phyloP scores from a whole-genome alignment of 2,888 invertebrate species.

The Polydrusus cervinus region DNA sequence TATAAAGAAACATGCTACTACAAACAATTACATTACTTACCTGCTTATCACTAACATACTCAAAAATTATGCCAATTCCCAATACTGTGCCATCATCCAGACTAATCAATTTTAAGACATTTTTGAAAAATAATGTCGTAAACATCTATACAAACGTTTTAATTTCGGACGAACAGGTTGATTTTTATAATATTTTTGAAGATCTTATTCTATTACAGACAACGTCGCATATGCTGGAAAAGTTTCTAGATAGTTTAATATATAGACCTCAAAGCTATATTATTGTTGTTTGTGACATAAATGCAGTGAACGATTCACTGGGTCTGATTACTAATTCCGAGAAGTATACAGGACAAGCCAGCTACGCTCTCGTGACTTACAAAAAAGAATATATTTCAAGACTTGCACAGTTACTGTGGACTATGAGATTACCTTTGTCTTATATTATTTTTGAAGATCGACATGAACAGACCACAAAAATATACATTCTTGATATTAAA shows the following conservation, averaged over 20 bases:
- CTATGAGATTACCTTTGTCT: constrained; percentile 24
- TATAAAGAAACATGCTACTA: background rate
- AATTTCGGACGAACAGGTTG: background rate
- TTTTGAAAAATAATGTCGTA: background rate
- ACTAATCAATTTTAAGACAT: background rate
- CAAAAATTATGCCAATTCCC: background rate
- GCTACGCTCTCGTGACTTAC: constrained; percentile 11
- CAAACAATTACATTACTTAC: background rate
- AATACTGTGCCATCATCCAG: background rate
- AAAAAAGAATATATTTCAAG: background rate
- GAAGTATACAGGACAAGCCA: constrained; percentile 1
- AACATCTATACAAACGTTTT: background rate
- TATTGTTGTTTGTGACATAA: background rate
- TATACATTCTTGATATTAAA: constrained; percentile 17
- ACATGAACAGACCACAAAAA: background rate
- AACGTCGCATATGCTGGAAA: background rate
- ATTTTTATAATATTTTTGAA: background rate
- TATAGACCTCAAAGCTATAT: constrained; percentile 26
- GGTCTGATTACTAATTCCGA: background rate
- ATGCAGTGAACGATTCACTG: background rate
- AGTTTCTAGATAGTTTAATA: background rate
- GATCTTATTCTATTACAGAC: background rate
- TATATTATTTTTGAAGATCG: constrained; percentile 19
- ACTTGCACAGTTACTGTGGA: constrained; percentile 30
- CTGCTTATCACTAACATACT: background rate